Base-by-base conservation (phyloP, 2,797 vertebrate genomes). In the Chloroceryle inda region DNA sequence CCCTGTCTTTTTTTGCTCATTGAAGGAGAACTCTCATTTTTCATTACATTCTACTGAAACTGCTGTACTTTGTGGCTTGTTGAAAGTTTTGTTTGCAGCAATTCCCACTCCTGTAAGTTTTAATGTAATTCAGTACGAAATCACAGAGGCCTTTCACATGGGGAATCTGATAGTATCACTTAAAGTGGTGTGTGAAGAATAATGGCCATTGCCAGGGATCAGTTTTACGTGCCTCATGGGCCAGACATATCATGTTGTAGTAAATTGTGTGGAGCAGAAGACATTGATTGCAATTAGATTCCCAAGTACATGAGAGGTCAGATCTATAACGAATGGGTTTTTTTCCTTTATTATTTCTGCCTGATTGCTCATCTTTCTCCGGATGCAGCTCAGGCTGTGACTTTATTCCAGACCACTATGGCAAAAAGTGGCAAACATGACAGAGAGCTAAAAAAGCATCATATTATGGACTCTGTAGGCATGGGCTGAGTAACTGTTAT, bases 261-360 rank as follows among this genome's bases (percentile, higher is more conserved):
- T 96, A 97, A 97, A 96, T 96, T 49, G 95, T 88, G 94, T 95
- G 94, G 89, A 81, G 87, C 89, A 83, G 83, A 95, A 95, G 50
- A 17, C 84, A 96, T 97, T 94, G 96, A 97, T 97, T 94, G 67
- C 83, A 92, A 94, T 94, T 95, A 93, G 83, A 83, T 94, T 92
- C 56, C 85, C 69, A 88, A 73, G 53, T 75, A 91, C 92, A 77
- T 4, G 29, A 88, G 66, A 96, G 93, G 77, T 85, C 94, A 84
- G 88, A 97, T 97, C 95, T 94, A 96, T 96, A 95, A 37, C 0
- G 23, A 91, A 61, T 29, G 22, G 7, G 11, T 8, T 0, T 5
- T 96, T 93, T 69, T 2, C 44, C 47, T 45, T 2, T 44, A 38
- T 96, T 94, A 83, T 49, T 96, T 95, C 92, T 85, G 91, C 79